phyloP scores from a whole-genome alignment of 2,888 invertebrate species.

The Molanna angustata region DNA sequence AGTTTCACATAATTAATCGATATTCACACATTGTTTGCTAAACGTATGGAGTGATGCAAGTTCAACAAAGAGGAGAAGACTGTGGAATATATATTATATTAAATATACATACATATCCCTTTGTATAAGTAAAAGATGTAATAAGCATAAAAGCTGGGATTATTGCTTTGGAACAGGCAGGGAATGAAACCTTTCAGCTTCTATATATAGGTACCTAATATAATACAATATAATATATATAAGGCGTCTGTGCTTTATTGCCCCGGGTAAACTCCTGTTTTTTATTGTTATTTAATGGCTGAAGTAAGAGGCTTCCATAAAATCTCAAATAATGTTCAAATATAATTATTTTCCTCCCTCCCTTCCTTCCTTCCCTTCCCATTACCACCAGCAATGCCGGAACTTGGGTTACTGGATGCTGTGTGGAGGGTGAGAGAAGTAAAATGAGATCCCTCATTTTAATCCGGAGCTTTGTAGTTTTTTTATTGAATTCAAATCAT shows the following conservation, averaged over 20 bases:
- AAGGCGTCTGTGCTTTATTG: conserved; percentile 17
- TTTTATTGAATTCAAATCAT: too few relatives aligned
- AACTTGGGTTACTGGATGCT: not conserved
- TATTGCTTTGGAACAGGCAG: not conserved
- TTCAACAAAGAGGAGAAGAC: too few relatives aligned
- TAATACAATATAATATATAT: too few relatives aligned
- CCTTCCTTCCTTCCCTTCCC: conserved; percentile 1
- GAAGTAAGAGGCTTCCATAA: conserved; percentile 16
- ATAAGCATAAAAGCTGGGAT: not conserved
- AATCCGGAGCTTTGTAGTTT: too few relatives aligned
- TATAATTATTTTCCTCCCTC: conserved; percentile 15
- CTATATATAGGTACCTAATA: too few relatives aligned
- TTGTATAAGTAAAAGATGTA: not conserved
- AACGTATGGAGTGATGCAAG: too few relatives aligned
- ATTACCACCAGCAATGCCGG: conserved; percentile 3
- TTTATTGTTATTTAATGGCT: conserved; percentile 20
- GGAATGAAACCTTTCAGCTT: conserved; percentile 10
- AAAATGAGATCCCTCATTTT: too few relatives aligned
- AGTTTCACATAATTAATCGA: too few relatives aligned
- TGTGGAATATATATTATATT: not conserved
- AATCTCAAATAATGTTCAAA: conserved; percentile 23
- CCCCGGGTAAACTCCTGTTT: conserved; percentile 6
- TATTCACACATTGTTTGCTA: too few relatives aligned
- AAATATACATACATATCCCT: not conserved
- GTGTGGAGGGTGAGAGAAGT: too few relatives aligned